A percentile compares a stretch with the other conserved stretches of the same genome.
Conservation (phyloP, 1,140 invertebrate species). For the Potamilus streckersoni region DNA sequence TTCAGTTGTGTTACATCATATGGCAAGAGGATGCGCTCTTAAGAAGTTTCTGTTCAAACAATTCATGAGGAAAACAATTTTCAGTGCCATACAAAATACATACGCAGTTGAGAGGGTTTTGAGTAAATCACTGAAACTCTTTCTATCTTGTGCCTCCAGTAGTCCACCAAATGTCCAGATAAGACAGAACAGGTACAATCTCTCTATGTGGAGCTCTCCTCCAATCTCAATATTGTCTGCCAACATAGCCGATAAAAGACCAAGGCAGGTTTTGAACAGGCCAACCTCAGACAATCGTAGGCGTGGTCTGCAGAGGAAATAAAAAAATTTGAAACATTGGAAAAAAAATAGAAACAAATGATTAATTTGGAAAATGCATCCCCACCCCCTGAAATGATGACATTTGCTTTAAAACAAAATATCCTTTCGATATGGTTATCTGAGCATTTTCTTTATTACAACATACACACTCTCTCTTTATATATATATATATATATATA, state of each 20-base stretch:
- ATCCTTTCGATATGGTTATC: too few species aligned
- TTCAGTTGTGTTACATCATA: too few species aligned
- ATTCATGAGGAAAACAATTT: too few species aligned
- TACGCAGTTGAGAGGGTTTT: conserved; percentile 65
- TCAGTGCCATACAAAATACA: conserved; percentile 20
- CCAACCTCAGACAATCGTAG: conserved; percentile 60
- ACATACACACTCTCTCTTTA: too few species aligned
- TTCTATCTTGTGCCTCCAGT: conserved; percentile 58
- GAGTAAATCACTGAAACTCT: conserved; percentile 63
- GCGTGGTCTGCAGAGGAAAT: conserved; percentile 48
- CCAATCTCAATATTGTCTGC: conserved; percentile 66
- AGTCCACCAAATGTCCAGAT: conserved; percentile 68
- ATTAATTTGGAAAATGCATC: too few species aligned
- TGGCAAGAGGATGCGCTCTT: too few species aligned
- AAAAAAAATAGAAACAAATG: too few species aligned
- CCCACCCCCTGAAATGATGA: too few species aligned
- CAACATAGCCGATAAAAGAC: conserved; percentile 65
- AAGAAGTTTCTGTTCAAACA: too few species aligned
- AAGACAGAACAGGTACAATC: conserved; percentile 67
- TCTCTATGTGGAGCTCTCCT: conserved; percentile 66
- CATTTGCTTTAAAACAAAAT: too few species aligned
- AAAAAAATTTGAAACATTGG: background rate
- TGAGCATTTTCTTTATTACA: too few species aligned
- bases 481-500: too few species aligned
- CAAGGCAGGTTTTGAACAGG: conserved; percentile 64